A percentile compares a stretch with the other conserved stretches of the same genome.
These are phyloP conservation scores for Sipha maydis DNA, from an alignment of 2,888 invertebrate genomes.

Conservation along the genomic window DNA sequence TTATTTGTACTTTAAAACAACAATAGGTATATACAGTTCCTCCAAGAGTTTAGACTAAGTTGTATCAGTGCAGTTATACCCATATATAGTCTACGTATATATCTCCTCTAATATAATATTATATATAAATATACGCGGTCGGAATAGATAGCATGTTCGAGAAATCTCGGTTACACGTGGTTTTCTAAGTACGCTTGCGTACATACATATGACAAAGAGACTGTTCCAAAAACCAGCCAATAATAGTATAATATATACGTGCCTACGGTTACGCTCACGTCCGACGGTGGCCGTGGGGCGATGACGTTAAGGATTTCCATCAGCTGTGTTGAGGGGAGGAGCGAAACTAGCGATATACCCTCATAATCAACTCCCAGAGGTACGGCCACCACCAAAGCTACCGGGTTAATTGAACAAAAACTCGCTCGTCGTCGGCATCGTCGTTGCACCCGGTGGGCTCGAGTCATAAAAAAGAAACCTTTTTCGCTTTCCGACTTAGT, in stretches of 20 bases:
- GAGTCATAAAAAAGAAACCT: conserved; percentile 13
- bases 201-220: neutral
- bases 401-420: conserved; percentile 48
- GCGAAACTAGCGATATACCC: neutral
- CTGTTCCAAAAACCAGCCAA: neutral
- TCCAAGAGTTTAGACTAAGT: no score
- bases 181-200: neutral
- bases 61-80: no score
- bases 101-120: neutral
- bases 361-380: conserved; percentile 41
- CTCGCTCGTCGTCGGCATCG: neutral
- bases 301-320: conserved; percentile 11
- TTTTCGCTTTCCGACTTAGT: neutral
- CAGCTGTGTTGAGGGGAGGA: neutral
- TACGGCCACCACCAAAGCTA: neutral
- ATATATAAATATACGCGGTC: neutral
- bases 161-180: neutral
- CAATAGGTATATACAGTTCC: no score
- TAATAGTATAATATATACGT: neutral
- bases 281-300: conserved; percentile 1
- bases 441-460: conserved; percentile 36
- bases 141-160: neutral
- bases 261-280: conserved; percentile 14
- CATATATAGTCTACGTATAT: neutral
- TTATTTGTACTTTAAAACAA: no score